Evolutionary conservation across 1,140 invertebrate genomes (phyloP), one percentile per base, ranked within the genome.

Genomic region (Drosophila mayri): DNA sequence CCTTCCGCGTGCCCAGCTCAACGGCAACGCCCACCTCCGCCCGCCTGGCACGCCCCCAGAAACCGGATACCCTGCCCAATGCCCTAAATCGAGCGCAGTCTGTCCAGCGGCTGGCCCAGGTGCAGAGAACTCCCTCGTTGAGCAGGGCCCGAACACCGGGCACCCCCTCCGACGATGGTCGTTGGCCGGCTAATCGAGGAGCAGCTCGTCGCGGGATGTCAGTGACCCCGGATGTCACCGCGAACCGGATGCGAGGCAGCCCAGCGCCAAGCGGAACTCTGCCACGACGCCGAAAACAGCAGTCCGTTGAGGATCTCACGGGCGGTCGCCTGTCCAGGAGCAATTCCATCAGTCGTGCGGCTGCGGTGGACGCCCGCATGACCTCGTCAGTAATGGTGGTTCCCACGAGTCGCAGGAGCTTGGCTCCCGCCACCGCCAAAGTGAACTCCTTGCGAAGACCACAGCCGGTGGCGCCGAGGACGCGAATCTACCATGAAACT

Each of bases 401-500:
- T 43, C 76, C 80, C 7, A 83, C 80, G 0, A 84, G 67, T 55
- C 79, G 87, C 1, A 73, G 84, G 32, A 75, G 66, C 63, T 22
- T 90, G 44, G 71, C 57, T 35, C 79, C 75, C 40, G 92, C 93
- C 38, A 83, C 81, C 8, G 90, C 92, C 49, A 90, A 90, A 40
- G 86, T 90, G 4, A 85, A 86, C 11, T 88, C 86, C 14, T 46
- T 88, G 40, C 58, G 86, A 16, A 73, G 82, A 11, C 81, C 84
- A 2, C 71, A 66, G 14, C 94, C 60, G 25, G 38, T 46, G 35
- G 28, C 57, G 37, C 61, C 57, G 4, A 52, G 94, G 80, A 96
- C 95, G 0, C 94, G 95, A 76, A 97, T 97, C 63, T 97, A 97
- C 88, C 96, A 97, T 66, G 97, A 97, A 92, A 96, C 94, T 0